These are phyloP conservation scores for Scaptomyza cyrtandrae DNA, from an alignment of 2,888 invertebrate genomes.

Conservation along the genomic window DNA sequence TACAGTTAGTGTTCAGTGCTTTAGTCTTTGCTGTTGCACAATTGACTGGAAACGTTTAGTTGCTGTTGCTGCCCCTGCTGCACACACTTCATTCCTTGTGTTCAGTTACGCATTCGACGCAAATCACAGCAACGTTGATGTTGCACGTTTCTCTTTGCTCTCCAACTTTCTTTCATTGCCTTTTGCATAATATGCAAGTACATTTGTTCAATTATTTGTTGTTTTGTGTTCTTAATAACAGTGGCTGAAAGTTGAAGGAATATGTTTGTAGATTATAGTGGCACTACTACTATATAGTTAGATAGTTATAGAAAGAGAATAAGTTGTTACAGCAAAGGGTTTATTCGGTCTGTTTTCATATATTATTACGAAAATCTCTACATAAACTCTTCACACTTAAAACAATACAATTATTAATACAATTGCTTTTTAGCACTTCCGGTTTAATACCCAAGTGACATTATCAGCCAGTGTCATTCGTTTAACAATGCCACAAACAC, in stretches of 20 bases:
- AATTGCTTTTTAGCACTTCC: background rate
- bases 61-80: background rate
- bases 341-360: no score
- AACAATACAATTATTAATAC: background rate
- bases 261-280: no score
- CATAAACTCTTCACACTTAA: background rate
- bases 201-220: conserved; percentile 17
- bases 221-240: conserved; percentile 12
- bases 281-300: no score
- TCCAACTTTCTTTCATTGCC: conserved; percentile 26
- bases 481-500: conserved; percentile 10
- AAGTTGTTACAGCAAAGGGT: no score
- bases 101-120: conserved; percentile 14
- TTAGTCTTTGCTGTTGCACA: conserved; percentile 45
- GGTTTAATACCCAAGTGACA: background rate
- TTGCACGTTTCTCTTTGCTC: conserved; percentile 38
- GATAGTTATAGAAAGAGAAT: no score
- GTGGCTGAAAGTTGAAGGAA: conserved; percentile 7
- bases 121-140: conserved; percentile 51
- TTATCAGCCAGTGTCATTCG: conserved; percentile 26
- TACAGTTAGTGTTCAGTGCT: conserved; percentile 28
- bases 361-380: background rate
- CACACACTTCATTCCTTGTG: conserved; percentile 1
- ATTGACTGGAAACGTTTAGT: conserved; percentile 61
- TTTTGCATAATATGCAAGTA: conserved; percentile 38